Evolutionary conservation across 2,888 invertebrate genomes (phyloP), one percentile per base, ranked within the genome.

Genomic region (Psylliodes chrysocephalus): DNA sequence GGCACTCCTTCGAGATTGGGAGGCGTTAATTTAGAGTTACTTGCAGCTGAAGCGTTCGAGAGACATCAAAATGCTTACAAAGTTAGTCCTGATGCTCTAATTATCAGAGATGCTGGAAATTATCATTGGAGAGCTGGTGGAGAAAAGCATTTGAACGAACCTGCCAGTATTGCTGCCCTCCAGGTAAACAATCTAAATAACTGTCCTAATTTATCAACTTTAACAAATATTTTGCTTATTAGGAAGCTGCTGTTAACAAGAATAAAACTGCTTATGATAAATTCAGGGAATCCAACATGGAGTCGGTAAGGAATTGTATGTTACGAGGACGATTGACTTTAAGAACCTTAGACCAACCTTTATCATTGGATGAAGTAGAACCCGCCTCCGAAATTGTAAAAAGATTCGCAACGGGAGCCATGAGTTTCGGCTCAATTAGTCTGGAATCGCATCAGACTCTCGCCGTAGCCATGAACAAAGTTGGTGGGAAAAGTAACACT

Each of bases 61-160:
- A 87, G 96, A 6, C 94, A 95, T 79, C 87, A 88, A 47, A 85
- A 93, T 63, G 91, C 94, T 0, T 95, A 91, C 75, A 87, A 87
- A 54, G 83, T 86, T 22, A 85, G 86, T 38, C 84, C 87, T 69
- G 96, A 96, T 76, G 87, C 89, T 72, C 81, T 90, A 2, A 87
- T 93, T 18, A 85, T 95, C 35, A 87, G 92, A 79, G 87, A 82
- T 77, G 95, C 96, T 8, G 99, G 98, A 5, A 90, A 90, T 76
- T 98, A 94, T 82, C 97, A 99, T 82, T 99, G 98, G 98, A 89
- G 98, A 74, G 90, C 92, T 68, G 97, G 96, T 12, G 99, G 99
- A 1, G 98, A 99, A 85, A 94, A 95, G 72, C 99, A 99, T 83
- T 91, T 99, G 77, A 99, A 99, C 82, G 98, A 98, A 79, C 99